A percentile compares a stretch with the other conserved stretches of the same genome.
Conservation (phyloP, 2,888 invertebrate species). For the Ypsolopha sequella region DNA sequence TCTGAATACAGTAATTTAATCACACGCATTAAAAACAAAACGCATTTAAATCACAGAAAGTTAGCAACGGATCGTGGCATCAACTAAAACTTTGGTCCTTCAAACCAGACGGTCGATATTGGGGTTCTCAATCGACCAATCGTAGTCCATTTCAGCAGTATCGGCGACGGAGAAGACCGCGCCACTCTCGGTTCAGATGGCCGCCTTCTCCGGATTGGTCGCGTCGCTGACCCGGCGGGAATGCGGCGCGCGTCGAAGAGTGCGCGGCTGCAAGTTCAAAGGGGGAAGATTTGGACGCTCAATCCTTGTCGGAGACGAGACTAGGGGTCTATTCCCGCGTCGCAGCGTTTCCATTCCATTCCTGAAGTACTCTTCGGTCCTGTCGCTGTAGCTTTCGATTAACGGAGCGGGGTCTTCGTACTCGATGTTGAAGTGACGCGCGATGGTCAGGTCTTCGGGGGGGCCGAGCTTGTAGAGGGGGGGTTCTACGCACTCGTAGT, state of each 20-base stretch:
- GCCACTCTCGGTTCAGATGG: conserved; percentile 67
- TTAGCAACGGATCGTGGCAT: neutral
- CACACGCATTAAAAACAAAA: neutral
- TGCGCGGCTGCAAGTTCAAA: conserved; percentile 74
- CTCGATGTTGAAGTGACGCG: conserved; percentile 84
- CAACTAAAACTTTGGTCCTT: conserved; percentile 14
- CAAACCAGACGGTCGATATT: conserved; percentile 58
- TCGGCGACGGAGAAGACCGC: conserved; percentile 69
- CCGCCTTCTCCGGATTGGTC: conserved; percentile 53
- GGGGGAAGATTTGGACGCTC: conserved; percentile 87
- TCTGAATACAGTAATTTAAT: no score
- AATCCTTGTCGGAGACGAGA: conserved; percentile 85
- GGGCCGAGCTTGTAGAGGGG: conserved; percentile 62
- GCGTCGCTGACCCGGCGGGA: conserved; percentile 65
- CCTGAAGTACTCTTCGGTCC: conserved; percentile 57
- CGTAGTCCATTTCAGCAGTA: conserved; percentile 53
- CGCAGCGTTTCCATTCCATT: conserved; percentile 59
- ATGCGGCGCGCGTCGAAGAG: conserved; percentile 60
- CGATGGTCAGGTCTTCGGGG: conserved; percentile 69
- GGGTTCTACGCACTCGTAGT: conserved; percentile 79
- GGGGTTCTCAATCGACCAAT: conserved; percentile 46
- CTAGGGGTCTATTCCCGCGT: conserved; percentile 73
- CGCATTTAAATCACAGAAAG: neutral
- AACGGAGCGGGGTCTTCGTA: conserved; percentile 84
- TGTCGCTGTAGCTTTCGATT: conserved; percentile 78